Evolutionary conservation across 2,888 invertebrate species (phyloP).

Genomic region (Nemotelus pantherinus): DNA sequence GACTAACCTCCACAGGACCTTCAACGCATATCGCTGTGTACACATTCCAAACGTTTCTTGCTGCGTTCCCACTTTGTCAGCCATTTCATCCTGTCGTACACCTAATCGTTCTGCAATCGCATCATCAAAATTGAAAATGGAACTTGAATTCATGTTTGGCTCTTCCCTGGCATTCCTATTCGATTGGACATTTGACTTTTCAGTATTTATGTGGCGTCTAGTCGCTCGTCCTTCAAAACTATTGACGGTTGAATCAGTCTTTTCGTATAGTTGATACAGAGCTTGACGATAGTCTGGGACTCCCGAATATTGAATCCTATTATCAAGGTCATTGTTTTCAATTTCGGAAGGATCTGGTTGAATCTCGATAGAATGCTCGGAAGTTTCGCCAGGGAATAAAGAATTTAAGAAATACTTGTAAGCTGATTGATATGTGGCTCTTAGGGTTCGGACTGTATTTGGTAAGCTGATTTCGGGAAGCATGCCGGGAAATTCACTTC

Average conservation of each 20-base stretch:
- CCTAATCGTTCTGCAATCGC: constrained; percentile 19
- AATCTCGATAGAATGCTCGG: neutral
- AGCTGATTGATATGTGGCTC: constrained; percentile 12
- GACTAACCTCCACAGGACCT: constrained; percentile 24
- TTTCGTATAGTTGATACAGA: neutral
- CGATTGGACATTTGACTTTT: too few species aligned
- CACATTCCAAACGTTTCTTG: constrained; percentile 12
- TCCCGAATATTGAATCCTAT: neutral
- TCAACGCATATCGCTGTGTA: constrained; percentile 19
- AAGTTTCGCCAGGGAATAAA: neutral
- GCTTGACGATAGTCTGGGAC: constrained; percentile 7
- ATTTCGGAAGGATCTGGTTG: neutral
- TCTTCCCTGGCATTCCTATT: too few species aligned
- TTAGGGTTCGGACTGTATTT: constrained; percentile 13
- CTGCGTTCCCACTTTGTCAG: too few species aligned
- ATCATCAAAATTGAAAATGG: constrained; percentile 32
- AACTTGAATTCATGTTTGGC: neutral
- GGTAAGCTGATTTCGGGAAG: constrained; percentile 4
- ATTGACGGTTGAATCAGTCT: too few species aligned
- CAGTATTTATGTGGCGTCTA: too few species aligned
- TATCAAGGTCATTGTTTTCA: constrained; percentile 12
- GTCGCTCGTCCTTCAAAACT: too few species aligned
- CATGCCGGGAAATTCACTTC: constrained; percentile 5
- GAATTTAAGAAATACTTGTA: neutral
- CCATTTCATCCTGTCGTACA: neutral